A percentile compares a stretch with the other conserved stretches of the same genome.
Evolutionary conservation across 2,888 invertebrate genomes (phyloP).

Genomic region (Campopleginae sp.): DNA sequence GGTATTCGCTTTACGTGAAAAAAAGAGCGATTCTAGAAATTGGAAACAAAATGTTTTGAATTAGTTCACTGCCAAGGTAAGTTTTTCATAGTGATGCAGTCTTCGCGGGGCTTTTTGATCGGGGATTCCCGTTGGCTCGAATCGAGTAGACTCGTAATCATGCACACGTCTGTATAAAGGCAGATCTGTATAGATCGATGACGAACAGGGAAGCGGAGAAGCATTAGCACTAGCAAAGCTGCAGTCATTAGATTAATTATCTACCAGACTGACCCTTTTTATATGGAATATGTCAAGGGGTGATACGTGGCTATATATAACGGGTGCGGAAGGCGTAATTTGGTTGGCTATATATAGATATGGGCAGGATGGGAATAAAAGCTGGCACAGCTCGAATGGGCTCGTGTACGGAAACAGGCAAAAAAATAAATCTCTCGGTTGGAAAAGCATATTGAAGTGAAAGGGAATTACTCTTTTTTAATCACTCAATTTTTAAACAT

Average conservation of each 20-base stretch:
- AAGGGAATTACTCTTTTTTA: not conserved
- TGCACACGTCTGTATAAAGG: not conserved
- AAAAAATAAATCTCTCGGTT: not conserved
- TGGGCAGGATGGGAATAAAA: not conserved
- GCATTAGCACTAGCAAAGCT: slow-evolving; percentile 58
- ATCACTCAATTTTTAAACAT: not conserved
- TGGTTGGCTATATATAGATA: not conserved
- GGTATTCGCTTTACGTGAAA: too few species aligned
- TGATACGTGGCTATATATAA: slow-evolving; percentile 25
- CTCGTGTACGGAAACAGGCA: not conserved
- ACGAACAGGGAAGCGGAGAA: slow-evolving; percentile 21
- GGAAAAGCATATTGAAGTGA: not conserved
- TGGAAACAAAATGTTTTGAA: not conserved
- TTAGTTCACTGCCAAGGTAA: not conserved
- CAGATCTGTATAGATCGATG: not conserved
- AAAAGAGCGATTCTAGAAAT: not conserved
- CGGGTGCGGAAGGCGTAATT: not conserved
- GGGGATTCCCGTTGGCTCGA: slow-evolving; percentile 26
- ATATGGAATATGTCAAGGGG: slow-evolving; percentile 49
- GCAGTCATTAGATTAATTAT: slow-evolving; percentile 62
- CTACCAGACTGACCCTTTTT: slow-evolving; percentile 45
- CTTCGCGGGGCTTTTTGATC: slow-evolving; percentile 26
- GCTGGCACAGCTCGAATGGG: not conserved
- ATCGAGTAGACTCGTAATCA: not conserved
- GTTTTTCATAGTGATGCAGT: not conserved